These are phyloP conservation scores for Lutjanus campechanus DNA, from an alignment of 2,797 vertebrate species.

Conservation along the genomic window DNA sequence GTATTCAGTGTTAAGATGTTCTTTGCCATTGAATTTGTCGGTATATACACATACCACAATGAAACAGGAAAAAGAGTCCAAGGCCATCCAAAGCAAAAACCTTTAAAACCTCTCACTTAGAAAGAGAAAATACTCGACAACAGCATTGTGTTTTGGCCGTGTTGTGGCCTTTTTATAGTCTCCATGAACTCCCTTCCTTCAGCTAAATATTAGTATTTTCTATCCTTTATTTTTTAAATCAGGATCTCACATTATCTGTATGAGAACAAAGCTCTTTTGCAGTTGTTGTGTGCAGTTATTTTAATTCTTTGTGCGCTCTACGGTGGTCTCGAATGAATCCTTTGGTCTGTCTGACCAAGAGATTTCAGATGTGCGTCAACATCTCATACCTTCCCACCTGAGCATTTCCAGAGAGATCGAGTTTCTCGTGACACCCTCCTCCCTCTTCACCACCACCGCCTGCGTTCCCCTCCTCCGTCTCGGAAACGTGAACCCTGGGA, in stretches of 20 bases:
- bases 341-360: not conserved
- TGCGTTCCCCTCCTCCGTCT: conserved; percentile 15
- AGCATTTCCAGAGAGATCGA: not conserved
- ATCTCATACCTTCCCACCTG: conserved; percentile 12
- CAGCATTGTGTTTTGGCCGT: not conserved
- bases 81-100: not conserved
- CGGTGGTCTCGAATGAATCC: not conserved
- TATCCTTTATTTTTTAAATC: not conserved
- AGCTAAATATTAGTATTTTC: not conserved
- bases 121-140: not conserved
- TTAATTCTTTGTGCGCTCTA: too few relatives aligned
- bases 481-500: conserved; percentile 60
- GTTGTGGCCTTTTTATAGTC: not conserved
- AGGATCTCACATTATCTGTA: not conserved
- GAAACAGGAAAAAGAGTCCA: not conserved
- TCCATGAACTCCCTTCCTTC: not conserved
- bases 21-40: not conserved
- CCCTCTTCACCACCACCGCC: not conserved
- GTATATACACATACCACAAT: not conserved
- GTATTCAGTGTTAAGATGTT: not conserved
- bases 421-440: conserved; percentile 11
- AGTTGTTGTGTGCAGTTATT: not conserved
- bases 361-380: not conserved
- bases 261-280: not conserved
- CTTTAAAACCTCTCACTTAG: not conserved